Conservation (phyloP, 2,113 vertebrate genomes). For the Mus pahari region DNA sequence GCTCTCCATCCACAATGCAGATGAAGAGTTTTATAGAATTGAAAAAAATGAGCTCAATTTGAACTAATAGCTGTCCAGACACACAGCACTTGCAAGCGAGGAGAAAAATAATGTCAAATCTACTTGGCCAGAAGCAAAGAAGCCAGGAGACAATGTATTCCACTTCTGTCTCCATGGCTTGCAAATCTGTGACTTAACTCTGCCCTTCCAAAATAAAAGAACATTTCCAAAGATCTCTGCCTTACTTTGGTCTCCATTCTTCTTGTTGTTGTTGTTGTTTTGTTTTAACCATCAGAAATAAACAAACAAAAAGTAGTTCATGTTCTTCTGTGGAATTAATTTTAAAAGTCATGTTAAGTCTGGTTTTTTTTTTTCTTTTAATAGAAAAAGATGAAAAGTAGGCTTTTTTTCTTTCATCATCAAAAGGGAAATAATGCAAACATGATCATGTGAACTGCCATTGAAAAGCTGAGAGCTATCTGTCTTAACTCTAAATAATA, state of each 20-base stretch:
- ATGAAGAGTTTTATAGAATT: constrained; percentile 83
- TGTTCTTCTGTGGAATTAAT: constrained; percentile 29
- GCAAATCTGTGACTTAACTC: constrained; percentile 22
- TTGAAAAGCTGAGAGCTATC: not conserved
- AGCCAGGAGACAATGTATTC: constrained; percentile 44
- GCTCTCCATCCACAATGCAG: constrained; percentile 81
- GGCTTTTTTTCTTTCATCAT: not conserved
- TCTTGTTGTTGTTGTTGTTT: not conserved
- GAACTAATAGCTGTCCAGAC: constrained; percentile 84
- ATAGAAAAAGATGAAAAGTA: not conserved
- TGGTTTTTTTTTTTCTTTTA: not conserved
- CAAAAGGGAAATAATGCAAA: constrained; percentile 12
- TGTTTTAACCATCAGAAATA: not conserved
- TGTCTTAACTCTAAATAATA: not conserved
- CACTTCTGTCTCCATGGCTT: constrained; percentile 17
- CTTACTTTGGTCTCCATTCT: constrained; percentile 15
- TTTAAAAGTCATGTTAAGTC: constrained; percentile 30
- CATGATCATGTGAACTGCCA: not conserved
- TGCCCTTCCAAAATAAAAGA: not conserved
- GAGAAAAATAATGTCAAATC: constrained; percentile 63
- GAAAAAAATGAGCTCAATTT: constrained; percentile 83
- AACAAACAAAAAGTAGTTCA: not conserved
- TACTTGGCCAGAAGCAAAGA: constrained; percentile 72
- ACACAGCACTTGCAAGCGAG: constrained; percentile 71
- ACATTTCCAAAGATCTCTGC: not conserved